Evolutionary conservation across 2,797 vertebrate species (phyloP), one percentile per base, ranked within the genome.

Genomic region (Melanotaenia parkinsoni): DNA sequence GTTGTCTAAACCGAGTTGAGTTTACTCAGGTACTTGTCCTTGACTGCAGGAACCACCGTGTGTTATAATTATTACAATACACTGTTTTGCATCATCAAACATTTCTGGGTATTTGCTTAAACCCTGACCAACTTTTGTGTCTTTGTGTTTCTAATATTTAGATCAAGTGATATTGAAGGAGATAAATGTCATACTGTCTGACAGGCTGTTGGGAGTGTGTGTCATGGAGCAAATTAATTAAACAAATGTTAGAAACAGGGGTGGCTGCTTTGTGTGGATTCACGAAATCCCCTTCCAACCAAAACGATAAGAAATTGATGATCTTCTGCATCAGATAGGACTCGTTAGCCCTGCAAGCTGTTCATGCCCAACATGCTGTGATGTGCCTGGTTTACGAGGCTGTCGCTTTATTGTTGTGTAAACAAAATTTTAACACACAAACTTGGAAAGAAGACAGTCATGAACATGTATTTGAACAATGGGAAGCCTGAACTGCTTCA

Each of bases 1-100:
- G 91, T 84, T 92, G 89, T 93, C 91, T 91, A 92, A 92, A 93
- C 89, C 91, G 72, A 84, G 89, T 76, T 38, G 71, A 79, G 84
- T 90, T 91, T 87, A 82, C 86, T 91, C 92, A 90, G 89, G 90
- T 91, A 90, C 68, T 70, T 50, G 35, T 85, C 70, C 58, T 76
- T 82, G 80, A 80, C 84, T 81, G 33, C 67, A 77, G 72, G 66
- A 80, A 69, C 65, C 32, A 77, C 76, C 67, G 76, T 43, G 45
- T 84, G 81, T 88, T 86, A 51, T 86, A 51, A 60, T 88, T 90
- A 86, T 74, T 71, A 63, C 75, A 70, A 74, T 62, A 74, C 67
- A 58, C 53, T 83, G 81, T 81, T 90, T 88, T 90, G 89, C 90
- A 86, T 84, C 82, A 80, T 50, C 80, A 78, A 80, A 81, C 74